These are phyloP conservation scores for Branchinecta sandiegonensis DNA, from an alignment of 2,888 invertebrate genomes.

Conservation along the genomic window DNA sequence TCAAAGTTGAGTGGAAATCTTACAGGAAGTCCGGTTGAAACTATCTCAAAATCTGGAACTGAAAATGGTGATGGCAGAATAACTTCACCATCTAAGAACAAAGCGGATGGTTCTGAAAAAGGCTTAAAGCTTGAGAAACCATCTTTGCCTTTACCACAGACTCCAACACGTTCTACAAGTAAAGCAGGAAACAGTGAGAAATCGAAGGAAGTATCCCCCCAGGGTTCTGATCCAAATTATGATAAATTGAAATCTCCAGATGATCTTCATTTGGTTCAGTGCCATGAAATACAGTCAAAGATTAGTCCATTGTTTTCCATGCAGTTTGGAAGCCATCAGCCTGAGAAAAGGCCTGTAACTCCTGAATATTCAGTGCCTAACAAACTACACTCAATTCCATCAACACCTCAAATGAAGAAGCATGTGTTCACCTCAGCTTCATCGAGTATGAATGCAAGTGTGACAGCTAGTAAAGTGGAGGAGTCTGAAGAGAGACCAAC, in stretches of 20 bases:
- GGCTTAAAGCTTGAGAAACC: background rate
- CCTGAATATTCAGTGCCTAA: background rate
- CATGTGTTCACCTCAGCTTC: background rate
- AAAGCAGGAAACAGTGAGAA: background rate
- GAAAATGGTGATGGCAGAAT: background rate
- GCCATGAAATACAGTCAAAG: conserved; percentile 5
- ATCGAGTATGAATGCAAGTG: too few relatives aligned
- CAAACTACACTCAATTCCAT: background rate
- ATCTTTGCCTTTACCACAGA: background rate
- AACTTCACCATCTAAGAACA: too few relatives aligned
- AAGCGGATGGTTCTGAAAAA: background rate
- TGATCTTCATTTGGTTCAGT: background rate
- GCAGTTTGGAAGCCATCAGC: background rate
- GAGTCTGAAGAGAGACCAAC: too few relatives aligned
- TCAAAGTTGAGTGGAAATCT: background rate
- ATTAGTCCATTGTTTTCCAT: background rate
- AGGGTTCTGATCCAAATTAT: conserved; percentile 2
- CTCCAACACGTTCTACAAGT: background rate
- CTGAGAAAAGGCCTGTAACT: conserved; percentile 1
- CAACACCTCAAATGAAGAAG: background rate
- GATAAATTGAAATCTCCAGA: background rate
- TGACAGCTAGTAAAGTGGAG: too few relatives aligned
- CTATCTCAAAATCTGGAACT: background rate
- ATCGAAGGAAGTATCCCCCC: background rate
- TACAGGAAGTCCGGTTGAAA: background rate